Evolutionary conservation across 2,888 invertebrate genomes (phyloP).

Genomic region (Cephus runcator): DNA sequence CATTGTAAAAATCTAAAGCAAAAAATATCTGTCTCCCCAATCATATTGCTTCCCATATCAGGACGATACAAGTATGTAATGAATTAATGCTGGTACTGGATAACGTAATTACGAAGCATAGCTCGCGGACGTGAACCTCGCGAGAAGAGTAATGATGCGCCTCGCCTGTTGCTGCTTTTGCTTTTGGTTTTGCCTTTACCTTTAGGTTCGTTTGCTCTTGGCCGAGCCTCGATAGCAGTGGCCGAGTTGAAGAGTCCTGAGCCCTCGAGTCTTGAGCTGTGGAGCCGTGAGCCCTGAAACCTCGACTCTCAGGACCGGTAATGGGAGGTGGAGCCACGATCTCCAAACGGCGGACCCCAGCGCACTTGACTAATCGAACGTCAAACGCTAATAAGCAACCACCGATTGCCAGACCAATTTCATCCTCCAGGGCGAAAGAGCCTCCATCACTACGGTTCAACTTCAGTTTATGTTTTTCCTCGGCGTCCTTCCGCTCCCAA

Average conservation of each 20-base stretch:
- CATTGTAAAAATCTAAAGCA: background rate
- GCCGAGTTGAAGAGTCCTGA: conserved; percentile 15
- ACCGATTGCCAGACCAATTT: conserved; percentile 52
- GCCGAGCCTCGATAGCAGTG: background rate
- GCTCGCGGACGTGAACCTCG: conserved; percentile 32
- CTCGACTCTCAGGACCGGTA: conserved; percentile 9
- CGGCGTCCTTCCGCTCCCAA: background rate
- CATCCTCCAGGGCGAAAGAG: conserved; percentile 8
- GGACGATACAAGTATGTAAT: conserved; percentile 25
- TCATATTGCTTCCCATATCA: background rate
- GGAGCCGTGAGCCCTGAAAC: conserved; percentile 21
- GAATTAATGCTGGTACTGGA: conserved; percentile 43
- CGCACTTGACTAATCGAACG: conserved; percentile 62
- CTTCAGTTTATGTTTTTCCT: background rate
- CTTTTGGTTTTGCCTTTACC: conserved; percentile 29
- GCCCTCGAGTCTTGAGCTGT: conserved; percentile 23
- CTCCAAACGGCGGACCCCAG: conserved; percentile 44
- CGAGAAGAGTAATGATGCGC: conserved; percentile 57
- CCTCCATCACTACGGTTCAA: conserved; percentile 1
- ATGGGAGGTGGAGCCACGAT: conserved; percentile 48
- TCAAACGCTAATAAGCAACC: conserved; percentile 64
- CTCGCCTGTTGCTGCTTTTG: conserved; percentile 50
- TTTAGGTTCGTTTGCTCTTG: background rate
- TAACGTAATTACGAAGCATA: conserved; percentile 55
- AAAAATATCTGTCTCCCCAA: background rate